These are phyloP conservation scores for Helobdella robusta DNA, from an alignment of 2,888 invertebrate genomes.

Conservation along the genomic window DNA sequence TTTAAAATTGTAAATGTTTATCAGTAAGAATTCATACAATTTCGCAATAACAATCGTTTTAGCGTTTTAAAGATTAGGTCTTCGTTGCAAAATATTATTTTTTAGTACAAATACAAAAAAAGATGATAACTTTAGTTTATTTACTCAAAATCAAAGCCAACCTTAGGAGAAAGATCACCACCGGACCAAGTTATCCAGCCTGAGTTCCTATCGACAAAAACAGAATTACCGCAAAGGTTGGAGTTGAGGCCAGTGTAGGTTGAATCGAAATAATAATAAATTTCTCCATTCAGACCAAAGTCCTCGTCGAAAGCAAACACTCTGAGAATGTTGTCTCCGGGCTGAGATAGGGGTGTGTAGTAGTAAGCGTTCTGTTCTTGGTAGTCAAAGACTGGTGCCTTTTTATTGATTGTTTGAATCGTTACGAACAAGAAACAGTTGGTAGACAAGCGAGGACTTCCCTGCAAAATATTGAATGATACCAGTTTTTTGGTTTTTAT, in stretches of 20 bases:
- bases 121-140: too few relatives aligned
- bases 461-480: constrained; percentile 50
- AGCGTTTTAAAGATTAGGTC: too few relatives aligned
- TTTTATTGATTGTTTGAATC: constrained; percentile 44
- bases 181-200: constrained; percentile 32
- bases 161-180: too few relatives aligned
- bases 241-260: not conserved
- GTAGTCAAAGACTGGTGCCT: constrained; percentile 42
- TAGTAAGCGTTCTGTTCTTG: not conserved
- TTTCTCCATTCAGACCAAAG: constrained; percentile 30
- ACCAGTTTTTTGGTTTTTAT: too few relatives aligned
- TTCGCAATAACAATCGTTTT: too few relatives aligned
- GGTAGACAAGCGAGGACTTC: constrained; percentile 91
- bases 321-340: constrained; percentile 15
- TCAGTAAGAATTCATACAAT: too few relatives aligned
- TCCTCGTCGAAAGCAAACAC: constrained; percentile 34
- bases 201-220: constrained; percentile 25
- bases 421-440: constrained; percentile 74
- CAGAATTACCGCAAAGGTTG: not conserved
- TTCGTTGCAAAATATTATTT: too few relatives aligned
- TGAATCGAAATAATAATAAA: constrained; percentile 27
- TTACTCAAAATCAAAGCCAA: not conserved
- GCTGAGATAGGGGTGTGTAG: not conserved
- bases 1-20: too few relatives aligned
- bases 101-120: too few relatives aligned